phyloP scores from a whole-genome alignment of 2,797 vertebrate species.

The Ibycter americanus region DNA sequence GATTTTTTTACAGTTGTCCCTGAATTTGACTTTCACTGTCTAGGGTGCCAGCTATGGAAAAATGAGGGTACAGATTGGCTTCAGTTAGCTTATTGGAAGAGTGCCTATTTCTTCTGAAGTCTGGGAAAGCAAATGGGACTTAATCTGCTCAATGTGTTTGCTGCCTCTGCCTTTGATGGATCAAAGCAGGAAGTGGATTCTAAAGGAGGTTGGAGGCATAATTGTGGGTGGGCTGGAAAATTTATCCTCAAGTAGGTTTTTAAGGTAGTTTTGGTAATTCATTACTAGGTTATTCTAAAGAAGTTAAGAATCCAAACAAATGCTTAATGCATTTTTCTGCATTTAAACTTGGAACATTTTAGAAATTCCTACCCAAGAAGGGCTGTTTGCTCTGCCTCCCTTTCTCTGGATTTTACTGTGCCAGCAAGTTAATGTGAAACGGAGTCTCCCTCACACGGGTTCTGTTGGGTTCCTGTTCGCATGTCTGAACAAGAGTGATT shows the following conservation, averaged over 20 bases:
- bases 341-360: not conserved
- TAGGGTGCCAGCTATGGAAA: not conserved
- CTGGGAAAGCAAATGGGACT: not conserved
- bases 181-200: not conserved
- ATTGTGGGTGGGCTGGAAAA: not conserved
- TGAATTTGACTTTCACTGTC: not conserved
- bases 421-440: not conserved
- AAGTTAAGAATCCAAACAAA: not conserved
- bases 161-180: not conserved
- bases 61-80: not conserved
- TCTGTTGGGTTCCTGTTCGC: not conserved
- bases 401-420: not conserved
- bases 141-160: not conserved
- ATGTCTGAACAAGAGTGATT: not conserved
- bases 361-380: not conserved
- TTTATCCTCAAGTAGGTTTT: not conserved
- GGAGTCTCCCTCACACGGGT: not conserved
- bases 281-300: not conserved
- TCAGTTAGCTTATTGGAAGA: not conserved
- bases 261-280: not conserved
- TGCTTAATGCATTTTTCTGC: not conserved
- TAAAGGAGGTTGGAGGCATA: not conserved
- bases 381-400: rapidly evolving
- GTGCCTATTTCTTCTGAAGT: not conserved
- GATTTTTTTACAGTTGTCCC: not conserved